These are phyloP conservation scores for Drosophila azteca DNA, from an alignment of 1,140 invertebrate genomes.

Conservation along the genomic window DNA sequence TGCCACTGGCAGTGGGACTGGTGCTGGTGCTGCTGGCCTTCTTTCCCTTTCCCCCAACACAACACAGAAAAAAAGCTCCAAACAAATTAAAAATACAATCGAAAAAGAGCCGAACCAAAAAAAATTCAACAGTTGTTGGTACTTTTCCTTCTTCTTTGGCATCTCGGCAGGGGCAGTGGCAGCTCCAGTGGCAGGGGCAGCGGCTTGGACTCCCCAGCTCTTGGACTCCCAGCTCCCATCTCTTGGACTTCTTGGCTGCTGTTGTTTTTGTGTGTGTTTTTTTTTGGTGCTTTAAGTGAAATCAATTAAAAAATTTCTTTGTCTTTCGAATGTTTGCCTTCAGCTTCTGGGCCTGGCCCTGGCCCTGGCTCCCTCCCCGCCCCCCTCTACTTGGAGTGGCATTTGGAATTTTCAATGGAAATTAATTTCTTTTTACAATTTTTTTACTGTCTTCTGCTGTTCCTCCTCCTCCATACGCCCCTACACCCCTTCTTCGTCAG, in stretches of 20 bases:
- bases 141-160: conserved; percentile 15
- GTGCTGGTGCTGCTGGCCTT: conserved; percentile 34
- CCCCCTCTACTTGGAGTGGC: conserved; percentile 53
- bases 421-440: conserved; percentile 73
- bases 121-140: conserved; percentile 19
- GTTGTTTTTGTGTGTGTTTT: conserved; percentile 13
- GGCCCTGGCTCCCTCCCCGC: not conserved
- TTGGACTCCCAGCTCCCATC: not conserved
- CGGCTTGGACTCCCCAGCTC: not conserved
- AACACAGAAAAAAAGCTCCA: conserved; percentile 29
- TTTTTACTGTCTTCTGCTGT: conserved; percentile 21
- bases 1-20: conserved; percentile 19
- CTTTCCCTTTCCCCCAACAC: conserved; percentile 22
- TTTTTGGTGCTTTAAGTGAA: conserved; percentile 77
- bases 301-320: conserved; percentile 82
- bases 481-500: not conserved
- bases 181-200: too few relatives aligned
- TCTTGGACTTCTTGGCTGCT: conserved; percentile 1
- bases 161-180: conserved; percentile 6
- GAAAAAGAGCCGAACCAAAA: conserved; percentile 14
- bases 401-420: conserved; percentile 78
- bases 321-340: conserved; percentile 75
- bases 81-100: conserved; percentile 40
- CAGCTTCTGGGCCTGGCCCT: conserved; percentile 26
- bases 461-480: not conserved